These are phyloP conservation scores for Leptogaster cylindrica DNA, from an alignment of 2,888 invertebrate species.

Conservation along the genomic window DNA sequence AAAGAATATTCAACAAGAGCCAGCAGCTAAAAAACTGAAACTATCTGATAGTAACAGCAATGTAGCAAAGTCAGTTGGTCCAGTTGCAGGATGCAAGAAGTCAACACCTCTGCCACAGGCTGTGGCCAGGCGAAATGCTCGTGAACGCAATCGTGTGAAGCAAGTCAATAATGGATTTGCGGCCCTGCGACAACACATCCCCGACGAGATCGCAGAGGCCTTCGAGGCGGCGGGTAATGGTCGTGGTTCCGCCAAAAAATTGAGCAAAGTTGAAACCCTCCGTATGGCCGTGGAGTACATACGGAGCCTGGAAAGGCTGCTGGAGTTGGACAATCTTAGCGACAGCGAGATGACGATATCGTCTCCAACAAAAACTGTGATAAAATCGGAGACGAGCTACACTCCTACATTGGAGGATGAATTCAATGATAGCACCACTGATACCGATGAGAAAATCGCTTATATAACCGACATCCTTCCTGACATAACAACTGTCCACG, in stretches of 20 bases:
- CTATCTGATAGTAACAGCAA: not conserved
- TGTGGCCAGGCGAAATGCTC: constrained; percentile 87
- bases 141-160: constrained; percentile 90
- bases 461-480: constrained; percentile 58
- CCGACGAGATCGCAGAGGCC: constrained; percentile 77
- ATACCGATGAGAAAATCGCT: constrained; percentile 42
- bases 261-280: constrained; percentile 87
- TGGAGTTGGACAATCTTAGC: constrained; percentile 68
- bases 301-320: constrained; percentile 75
- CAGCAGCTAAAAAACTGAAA: constrained; percentile 7
- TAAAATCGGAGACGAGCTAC: constrained; percentile 51
- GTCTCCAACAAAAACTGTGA: constrained; percentile 54
- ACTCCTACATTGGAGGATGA: constrained; percentile 18
- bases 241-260: constrained; percentile 75
- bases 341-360: constrained; percentile 25
- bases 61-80: constrained; percentile 21
- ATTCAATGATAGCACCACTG: constrained; percentile 32
- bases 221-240: constrained; percentile 68
- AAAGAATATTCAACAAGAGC: constrained; percentile 30
- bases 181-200: constrained; percentile 84
- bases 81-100: constrained; percentile 56
- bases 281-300: constrained; percentile 92
- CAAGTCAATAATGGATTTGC: constrained; percentile 93
- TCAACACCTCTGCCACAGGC: constrained; percentile 75
- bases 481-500: constrained; percentile 61